Percentiles rank a stretch among this genome's conserved stretches.
Evolutionary conservation across 2,888 invertebrate genomes (phyloP).

Genomic region (Drosophila pseudotalamancana): DNA sequence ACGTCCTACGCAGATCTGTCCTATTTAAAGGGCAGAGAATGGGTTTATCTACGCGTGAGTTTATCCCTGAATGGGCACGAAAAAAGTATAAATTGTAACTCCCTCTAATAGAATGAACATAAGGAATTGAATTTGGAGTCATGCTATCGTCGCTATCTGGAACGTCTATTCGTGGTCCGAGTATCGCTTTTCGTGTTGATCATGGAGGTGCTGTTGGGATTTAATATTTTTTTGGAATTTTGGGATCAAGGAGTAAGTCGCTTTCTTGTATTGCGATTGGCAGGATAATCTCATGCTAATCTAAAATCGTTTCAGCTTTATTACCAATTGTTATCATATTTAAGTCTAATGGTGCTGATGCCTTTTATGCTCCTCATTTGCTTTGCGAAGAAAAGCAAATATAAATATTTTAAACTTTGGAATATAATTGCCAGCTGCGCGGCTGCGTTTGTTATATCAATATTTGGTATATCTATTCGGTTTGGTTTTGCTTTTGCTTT

Average conservation of each 20-base stretch:
- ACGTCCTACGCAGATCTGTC: no score
- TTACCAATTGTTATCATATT: not conserved
- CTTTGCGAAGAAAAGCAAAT: not conserved
- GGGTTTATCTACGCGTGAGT: slow-evolving; percentile 29
- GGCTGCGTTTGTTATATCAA: not conserved
- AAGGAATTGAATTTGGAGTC: slow-evolving; percentile 23
- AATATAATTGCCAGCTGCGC: slow-evolving; percentile 30
- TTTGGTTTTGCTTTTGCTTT: not conserved
- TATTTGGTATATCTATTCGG: slow-evolving; percentile 28
- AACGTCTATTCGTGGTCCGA: slow-evolving; percentile 89
- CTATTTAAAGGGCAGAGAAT: slow-evolving; percentile 10
- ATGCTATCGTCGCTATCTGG: slow-evolving; percentile 63
- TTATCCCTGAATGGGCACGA: no score
- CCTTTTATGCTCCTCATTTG: slow-evolving; percentile 21
- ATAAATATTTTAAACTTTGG: not conserved
- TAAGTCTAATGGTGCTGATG: slow-evolving; percentile 5
- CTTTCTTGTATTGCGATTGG: no score
- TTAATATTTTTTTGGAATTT: slow-evolving; percentile 13
- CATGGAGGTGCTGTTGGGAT: slow-evolving; percentile 26
- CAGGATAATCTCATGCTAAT: no score
- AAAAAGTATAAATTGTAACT: not conserved
- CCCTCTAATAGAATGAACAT: slow-evolving; percentile 23
- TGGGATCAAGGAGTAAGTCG: slow-evolving; percentile 2
- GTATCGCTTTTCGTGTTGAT: slow-evolving; percentile 24
- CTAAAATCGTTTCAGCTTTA: no score